Evolutionary conservation across 30 jellyfish, hydroid and myxozoan genomes (phyloP).

Genomic region (Sanderia malayensis): DNA sequence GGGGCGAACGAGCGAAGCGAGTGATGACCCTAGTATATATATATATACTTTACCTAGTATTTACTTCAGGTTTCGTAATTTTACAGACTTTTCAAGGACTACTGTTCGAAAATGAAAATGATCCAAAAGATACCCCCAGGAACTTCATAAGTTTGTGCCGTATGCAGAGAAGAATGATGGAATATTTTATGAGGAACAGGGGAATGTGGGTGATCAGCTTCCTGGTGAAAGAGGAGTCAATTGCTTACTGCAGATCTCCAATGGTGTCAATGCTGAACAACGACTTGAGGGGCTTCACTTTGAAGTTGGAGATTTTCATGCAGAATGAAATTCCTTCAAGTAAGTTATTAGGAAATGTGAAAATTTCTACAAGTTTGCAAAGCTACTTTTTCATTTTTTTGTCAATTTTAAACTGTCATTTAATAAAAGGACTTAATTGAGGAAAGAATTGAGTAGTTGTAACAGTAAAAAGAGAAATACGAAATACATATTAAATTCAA

Average conservation of each 20-base stretch:
- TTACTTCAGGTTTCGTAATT: neutral
- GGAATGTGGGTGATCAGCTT: conserved; percentile 22
- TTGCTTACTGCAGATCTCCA: conserved; percentile 24
- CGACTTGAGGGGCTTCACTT: conserved; percentile 35
- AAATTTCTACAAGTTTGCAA: too few relatives aligned
- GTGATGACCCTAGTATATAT: too few relatives aligned
- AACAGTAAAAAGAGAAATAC: too few relatives aligned
- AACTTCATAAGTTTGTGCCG: conserved; percentile 12
- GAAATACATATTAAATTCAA: too few relatives aligned
- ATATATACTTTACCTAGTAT: neutral
- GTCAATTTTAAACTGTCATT: too few relatives aligned
- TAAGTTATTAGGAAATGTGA: too few relatives aligned
- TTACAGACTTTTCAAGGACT: conserved; percentile 21
- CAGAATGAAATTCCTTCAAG: conserved; percentile 30
- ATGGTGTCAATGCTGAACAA: conserved; percentile 19
- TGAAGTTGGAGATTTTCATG: conserved; percentile 44
- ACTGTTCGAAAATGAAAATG: conserved; percentile 21
- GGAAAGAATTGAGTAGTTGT: too few relatives aligned
- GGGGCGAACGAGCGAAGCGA: too few relatives aligned
- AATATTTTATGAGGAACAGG: conserved; percentile 13
- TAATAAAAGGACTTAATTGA: too few relatives aligned
- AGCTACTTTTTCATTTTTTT: too few relatives aligned
- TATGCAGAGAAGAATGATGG: neutral
- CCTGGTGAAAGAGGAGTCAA: conserved; percentile 30
- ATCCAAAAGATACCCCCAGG: conserved; percentile 12